phyloP scores from a whole-genome alignment of 2,888 invertebrate genomes.

The Drosophila emarginata region DNA sequence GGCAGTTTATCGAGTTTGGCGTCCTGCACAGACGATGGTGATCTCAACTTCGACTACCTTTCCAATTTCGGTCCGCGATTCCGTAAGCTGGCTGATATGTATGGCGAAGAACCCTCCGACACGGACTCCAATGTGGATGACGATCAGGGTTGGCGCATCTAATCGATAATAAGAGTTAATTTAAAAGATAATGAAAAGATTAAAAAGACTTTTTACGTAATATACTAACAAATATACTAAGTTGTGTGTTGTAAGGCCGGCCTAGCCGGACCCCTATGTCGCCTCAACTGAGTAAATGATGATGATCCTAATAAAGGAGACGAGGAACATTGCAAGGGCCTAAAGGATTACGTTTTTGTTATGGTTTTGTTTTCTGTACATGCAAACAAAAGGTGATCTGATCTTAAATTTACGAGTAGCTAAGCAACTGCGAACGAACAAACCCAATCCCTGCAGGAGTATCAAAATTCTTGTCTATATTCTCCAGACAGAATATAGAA shows the following conservation, averaged over 20 bases:
- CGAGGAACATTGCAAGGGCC: constrained; percentile 61
- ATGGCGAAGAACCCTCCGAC: constrained; percentile 94
- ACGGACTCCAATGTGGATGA: constrained; percentile 90
- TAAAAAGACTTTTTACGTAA: constrained; percentile 67
- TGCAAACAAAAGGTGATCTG: constrained; percentile 67
- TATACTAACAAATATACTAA: constrained; percentile 40
- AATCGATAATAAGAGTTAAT: constrained; percentile 28
- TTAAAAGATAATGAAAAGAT: constrained; percentile 40
- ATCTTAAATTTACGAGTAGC: constrained; percentile 61
- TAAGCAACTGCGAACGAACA: constrained; percentile 68
- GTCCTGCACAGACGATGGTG: constrained; percentile 96
- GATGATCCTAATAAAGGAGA: constrained; percentile 18
- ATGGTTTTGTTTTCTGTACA: constrained; percentile 42
- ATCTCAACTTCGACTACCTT: constrained; percentile 96
- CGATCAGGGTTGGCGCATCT: constrained; percentile 91
- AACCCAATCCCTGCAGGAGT: constrained; percentile 19
- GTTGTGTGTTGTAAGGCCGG: constrained; percentile 43
- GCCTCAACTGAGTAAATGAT: constrained; percentile 28
- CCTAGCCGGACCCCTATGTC: constrained; percentile 44
- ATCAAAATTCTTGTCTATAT: constrained; percentile 57
- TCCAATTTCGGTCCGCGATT: constrained; percentile 98
- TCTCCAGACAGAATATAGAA: constrained; percentile 49
- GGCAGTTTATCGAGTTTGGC: constrained; percentile 96
- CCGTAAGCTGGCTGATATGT: constrained; percentile 96
- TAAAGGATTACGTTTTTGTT: constrained; percentile 50